Conservation (phyloP, 2,797 vertebrate genomes). For the Yasuhikotakia modesta region DNA sequence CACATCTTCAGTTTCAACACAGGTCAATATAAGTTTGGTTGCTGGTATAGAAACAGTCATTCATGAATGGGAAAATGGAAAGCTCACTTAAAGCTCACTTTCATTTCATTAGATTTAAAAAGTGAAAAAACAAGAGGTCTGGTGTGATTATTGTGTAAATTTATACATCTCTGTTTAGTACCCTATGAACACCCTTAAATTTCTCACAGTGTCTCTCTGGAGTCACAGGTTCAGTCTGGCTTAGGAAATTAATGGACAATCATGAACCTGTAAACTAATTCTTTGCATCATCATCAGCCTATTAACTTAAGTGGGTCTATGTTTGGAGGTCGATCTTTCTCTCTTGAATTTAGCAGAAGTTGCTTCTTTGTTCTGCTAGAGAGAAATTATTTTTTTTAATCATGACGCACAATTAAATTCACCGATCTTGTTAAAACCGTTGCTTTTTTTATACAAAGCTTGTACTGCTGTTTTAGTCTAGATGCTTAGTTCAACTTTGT, state of each 20-base stretch:
- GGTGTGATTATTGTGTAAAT: slow-evolving; percentile 59
- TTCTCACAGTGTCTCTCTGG: slow-evolving; percentile 54
- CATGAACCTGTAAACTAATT: slow-evolving; percentile 87
- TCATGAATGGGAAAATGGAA: slow-evolving; percentile 73
- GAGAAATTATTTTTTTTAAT: slow-evolving; percentile 83
- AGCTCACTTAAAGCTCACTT: slow-evolving; percentile 68
- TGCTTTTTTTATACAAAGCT: slow-evolving; percentile 20
- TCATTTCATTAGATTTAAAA: slow-evolving; percentile 64
- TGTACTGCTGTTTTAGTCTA: not conserved
- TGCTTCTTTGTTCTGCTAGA: slow-evolving; percentile 80
- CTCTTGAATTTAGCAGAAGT: slow-evolving; percentile 80
- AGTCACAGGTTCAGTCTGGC: slow-evolving; percentile 68
- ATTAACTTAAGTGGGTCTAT: slow-evolving; percentile 73
- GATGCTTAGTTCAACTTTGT: slow-evolving; percentile 18
- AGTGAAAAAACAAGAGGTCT: slow-evolving; percentile 69
- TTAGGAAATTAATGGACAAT: slow-evolving; percentile 83
- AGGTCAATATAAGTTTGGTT: not conserved
- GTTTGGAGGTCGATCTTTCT: slow-evolving; percentile 84
- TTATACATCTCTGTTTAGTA: slow-evolving; percentile 50
- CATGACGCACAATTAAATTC: slow-evolving; percentile 71
- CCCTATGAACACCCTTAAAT: slow-evolving; percentile 49
- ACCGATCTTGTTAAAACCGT: slow-evolving; percentile 36
- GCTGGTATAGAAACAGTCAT: slow-evolving; percentile 58
- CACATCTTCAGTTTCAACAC: too few relatives aligned
- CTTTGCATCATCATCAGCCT: slow-evolving; percentile 82